Conservation (phyloP, 2,797 vertebrate genomes). For the Girardinus metallicus region DNA sequence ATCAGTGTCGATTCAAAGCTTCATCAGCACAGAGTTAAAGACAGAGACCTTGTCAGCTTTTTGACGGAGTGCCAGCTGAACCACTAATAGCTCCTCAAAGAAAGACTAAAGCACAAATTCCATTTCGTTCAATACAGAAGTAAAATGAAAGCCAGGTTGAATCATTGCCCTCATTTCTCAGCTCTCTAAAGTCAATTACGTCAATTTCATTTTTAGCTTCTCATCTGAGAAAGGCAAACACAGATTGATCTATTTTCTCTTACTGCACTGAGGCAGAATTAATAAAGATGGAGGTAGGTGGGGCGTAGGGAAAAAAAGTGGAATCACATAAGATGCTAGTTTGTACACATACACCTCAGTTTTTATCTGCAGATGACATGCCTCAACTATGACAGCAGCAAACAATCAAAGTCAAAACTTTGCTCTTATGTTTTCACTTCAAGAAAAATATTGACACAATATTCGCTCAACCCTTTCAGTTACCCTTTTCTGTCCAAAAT, state of each 20-base stretch:
- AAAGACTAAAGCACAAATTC: conserved; percentile 28
- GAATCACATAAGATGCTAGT: not conserved
- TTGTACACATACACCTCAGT: not conserved
- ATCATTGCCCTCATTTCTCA: conserved; percentile 26
- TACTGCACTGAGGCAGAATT: conserved; percentile 3
- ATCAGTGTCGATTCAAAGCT: not conserved
- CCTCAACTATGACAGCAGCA: not conserved
- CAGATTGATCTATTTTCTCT: conserved; percentile 20
- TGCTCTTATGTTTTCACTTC: not conserved
- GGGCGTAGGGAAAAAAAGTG: not conserved
- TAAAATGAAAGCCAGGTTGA: conserved; percentile 25
- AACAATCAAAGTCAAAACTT: not conserved
- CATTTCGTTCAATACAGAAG: conserved; percentile 7
- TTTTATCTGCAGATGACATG: not conserved
- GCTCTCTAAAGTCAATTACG: conserved; percentile 17
- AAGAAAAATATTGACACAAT: not conserved
- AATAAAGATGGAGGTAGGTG: not conserved
- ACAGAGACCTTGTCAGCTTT: conserved; percentile 30
- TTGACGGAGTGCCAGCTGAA: conserved; percentile 30
- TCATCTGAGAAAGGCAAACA: conserved; percentile 36
- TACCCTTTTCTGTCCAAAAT: not conserved
- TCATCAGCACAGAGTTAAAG: conserved; percentile 30
- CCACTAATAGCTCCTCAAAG: conserved; percentile 41
- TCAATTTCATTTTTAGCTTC: conserved; percentile 27
- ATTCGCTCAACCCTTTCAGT: not conserved